A percentile compares a stretch with the other conserved stretches of the same genome.
phyloP scores from a whole-genome alignment of 2,797 vertebrate species.

The Clarias laeviceps region DNA sequence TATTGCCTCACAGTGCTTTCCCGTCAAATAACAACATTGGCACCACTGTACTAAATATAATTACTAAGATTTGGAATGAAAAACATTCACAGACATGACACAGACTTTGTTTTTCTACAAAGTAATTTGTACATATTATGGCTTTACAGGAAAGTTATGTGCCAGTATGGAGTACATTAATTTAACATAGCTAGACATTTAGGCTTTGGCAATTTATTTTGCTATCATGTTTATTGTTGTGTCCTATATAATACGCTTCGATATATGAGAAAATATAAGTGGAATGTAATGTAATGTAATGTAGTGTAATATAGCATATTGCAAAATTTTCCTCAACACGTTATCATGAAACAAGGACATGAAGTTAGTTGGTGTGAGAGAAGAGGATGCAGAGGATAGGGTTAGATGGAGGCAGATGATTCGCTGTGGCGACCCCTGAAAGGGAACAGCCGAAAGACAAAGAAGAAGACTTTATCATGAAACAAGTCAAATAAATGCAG shows the following conservation, averaged over 20 bases:
- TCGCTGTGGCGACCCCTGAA: too few species aligned
- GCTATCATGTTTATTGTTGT: not conserved
- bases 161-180: not conserved
- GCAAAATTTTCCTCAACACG: not conserved
- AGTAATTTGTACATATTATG: conserved; percentile 16
- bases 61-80: conserved; percentile 28
- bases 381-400: too few species aligned
- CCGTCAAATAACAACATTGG: not conserved
- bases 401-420: too few species aligned
- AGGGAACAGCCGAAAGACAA: too few species aligned
- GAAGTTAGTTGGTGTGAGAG: too few species aligned
- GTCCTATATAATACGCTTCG: too few species aligned
- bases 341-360: not conserved
- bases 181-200: not conserved
- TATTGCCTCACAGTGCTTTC: not conserved
- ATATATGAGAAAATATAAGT: not conserved
- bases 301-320: not conserved
- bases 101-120: not conserved
- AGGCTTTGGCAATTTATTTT: not conserved
- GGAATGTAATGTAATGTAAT: not conserved
- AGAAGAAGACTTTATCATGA: not conserved
- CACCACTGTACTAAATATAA: not conserved
- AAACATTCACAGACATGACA: not conserved
- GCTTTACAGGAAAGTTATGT: not conserved
- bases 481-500: not conserved